Evolutionary conservation across 2,888 invertebrate genomes (phyloP), one percentile per base, ranked within the genome.

Genomic region (Amiota mariae): DNA sequence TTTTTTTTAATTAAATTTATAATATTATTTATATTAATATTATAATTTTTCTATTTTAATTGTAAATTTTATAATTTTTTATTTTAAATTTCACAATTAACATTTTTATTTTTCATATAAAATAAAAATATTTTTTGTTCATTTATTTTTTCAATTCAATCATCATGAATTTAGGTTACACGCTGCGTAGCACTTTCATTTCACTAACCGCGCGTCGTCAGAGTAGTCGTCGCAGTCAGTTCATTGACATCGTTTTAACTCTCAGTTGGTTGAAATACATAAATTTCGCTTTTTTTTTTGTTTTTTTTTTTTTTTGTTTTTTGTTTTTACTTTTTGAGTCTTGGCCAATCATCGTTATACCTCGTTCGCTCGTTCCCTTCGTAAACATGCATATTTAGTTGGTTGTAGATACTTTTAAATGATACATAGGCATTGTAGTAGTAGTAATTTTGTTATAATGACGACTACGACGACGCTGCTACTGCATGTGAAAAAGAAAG

Each of bases 131-230:
- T 20, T 61, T 61, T 36, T 36, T 61, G 1, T 10, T 24, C 36
- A 36, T 36, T 10, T 63, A 61, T 24, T 61, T 61, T 18, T 18
- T 56, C 9, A 63, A 63, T 18, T 63, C n/a, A 67, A 67, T 20
- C 20, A 67, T 46, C 20, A 67, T 46, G 8, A 72, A 80, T 75
- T 76, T 81, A 76, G 80, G 78, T 78, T 77, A 80, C 73, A 72
- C 73, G 48, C 70, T 72, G 72, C 75, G 68, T 49, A 79, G 59
- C 80, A 80, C 85, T 83, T 83, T 83, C 85, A 80, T 84, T 84
- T 81, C 70, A 75, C 71, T 57, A 71, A 73, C 71, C 73, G 66
- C 49, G 70, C 36, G 2, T 36, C 36, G 36, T 36, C 36, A 36
- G 36, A 4, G 36, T 36, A 36, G 36, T 36, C 36, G 3, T 36